Base-by-base conservation (phyloP, 2,113 vertebrate species). In the Microtus richardsoni region DNA sequence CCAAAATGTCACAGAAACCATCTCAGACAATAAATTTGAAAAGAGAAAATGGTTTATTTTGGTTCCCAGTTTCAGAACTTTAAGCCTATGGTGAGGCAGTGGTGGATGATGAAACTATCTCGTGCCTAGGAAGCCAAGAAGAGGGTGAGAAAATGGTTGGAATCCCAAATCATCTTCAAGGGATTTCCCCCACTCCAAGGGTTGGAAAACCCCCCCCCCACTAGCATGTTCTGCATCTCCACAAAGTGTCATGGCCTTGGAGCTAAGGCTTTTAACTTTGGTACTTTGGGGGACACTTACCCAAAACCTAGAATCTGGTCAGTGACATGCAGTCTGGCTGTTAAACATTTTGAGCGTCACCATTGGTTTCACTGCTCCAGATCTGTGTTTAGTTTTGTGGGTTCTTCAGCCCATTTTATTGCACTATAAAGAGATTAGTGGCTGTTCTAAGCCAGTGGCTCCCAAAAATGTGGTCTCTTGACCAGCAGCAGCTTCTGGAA, bases 361-460 rank as follows among this genome's bases (percentile, higher is more conserved):
- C 41, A 58, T 44, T 79, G 44, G 30, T 83, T 96, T 96, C 44
- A 62, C 39, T 58, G 41, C 41, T 1, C 60, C 88, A 90, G 33
- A 95, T 88, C 88, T 89, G 54, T 47, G 47, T 87, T 95, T 58
- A 60, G 70, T 87, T 97, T 96, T 84, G 41, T 88, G 88, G 93
- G 62, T 88, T 90, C 70, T 95, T 95, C 26, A 26, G 41, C 95
- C 79, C 47, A 64, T 75, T 70, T 93, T 93, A 62, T 21, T 89
- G 44, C 16, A 44, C 9, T 70, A 13, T 58, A 83, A 93, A 83
- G 58, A 92, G 73, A 95, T 70, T 80, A 74, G 74, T 79, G 30
- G 52, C 80, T 86, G 44, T 24, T 89, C 36, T 78, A 91, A 70
- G 47, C 39, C 78, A 62, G 24, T 7, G 70, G 47, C 89, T 86